Evolutionary conservation across 2,888 invertebrate species (phyloP).

Genomic region (Cryptocephalus primarius): DNA sequence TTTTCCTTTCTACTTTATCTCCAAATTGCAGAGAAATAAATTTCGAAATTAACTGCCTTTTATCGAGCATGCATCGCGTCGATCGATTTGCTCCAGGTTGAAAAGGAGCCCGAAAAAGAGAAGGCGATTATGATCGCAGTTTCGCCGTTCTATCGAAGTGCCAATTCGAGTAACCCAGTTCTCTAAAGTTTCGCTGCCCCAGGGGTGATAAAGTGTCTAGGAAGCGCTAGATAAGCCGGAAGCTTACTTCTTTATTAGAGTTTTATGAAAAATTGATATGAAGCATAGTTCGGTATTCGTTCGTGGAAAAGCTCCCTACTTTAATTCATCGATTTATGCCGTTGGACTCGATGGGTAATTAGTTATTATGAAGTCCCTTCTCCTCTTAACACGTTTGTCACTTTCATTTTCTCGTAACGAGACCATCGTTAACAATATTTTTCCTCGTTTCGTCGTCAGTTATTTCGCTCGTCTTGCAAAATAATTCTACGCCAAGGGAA

Average conservation of each 20-base stretch:
- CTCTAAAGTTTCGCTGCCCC: slow-evolving; percentile 13
- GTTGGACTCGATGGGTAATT: too few species aligned
- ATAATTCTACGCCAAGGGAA: too few species aligned
- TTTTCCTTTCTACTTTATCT: too few species aligned
- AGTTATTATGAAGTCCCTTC: not conserved
- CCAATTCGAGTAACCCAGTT: slow-evolving; percentile 23
- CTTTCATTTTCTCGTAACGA: too few species aligned
- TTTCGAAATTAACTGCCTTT: not conserved
- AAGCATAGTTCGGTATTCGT: not conserved
- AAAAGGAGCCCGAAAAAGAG: slow-evolving; percentile 9
- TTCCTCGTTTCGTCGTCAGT: too few species aligned
- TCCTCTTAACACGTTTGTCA: too few species aligned
- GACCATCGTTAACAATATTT: too few species aligned
- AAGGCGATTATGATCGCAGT: slow-evolving; percentile 22
- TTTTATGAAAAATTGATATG: slow-evolving; percentile 3
- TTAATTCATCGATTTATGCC: too few species aligned
- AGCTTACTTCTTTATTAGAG: slow-evolving; percentile 3
- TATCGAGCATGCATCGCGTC: not conserved
- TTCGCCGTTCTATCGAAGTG: slow-evolving; percentile 15
- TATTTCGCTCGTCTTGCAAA: too few species aligned
- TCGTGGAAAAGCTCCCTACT: not conserved
- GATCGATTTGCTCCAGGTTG: slow-evolving; percentile 9
- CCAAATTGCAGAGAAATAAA: too few species aligned
- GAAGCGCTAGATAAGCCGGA: slow-evolving; percentile 16
- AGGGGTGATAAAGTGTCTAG: slow-evolving; percentile 16